phyloP scores from a whole-genome alignment of 2,797 vertebrate species.

The Distichodus sexfasciatus region DNA sequence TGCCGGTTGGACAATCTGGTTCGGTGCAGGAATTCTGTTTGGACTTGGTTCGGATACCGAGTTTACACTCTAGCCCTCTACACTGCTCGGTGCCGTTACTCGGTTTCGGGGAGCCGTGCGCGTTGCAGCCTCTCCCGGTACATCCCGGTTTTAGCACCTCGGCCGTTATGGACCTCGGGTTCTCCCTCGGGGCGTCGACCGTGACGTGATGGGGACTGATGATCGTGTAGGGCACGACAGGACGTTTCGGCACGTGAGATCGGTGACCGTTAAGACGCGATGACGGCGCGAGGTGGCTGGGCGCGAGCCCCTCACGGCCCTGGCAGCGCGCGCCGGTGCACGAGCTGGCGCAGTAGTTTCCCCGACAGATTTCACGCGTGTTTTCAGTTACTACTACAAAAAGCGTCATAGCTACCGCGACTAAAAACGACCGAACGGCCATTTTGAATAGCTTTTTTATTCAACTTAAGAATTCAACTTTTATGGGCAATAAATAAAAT shows the following conservation, averaged over 20 bases:
- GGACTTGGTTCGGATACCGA: conserved; percentile 66
- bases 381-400: conserved; percentile 4
- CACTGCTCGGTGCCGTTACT: conserved; percentile 66
- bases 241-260: conserved; percentile 21
- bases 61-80: conserved; percentile 78
- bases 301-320: conserved; percentile 66
- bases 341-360: no score
- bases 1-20: conserved; percentile 56
- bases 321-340: conserved; percentile 50
- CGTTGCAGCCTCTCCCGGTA: conserved; percentile 69
- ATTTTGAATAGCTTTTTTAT: no score
- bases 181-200: conserved; percentile 62
- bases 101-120: no score
- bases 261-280: no score
- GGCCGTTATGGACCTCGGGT: conserved; percentile 66
- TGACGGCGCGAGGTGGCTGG: conserved; percentile 55
- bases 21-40: conserved; percentile 58
- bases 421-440: conserved; percentile 42
- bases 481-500: no score
- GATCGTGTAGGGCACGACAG: conserved; percentile 58
- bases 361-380: not conserved
- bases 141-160: conserved; percentile 68
- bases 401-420: conserved; percentile 57
- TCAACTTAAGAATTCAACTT: no score
- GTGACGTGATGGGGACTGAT: conserved; percentile 56